These are phyloP conservation scores for Cervus canadensis DNA, from an alignment of 2,113 vertebrate species.

Conservation along the genomic window DNA sequence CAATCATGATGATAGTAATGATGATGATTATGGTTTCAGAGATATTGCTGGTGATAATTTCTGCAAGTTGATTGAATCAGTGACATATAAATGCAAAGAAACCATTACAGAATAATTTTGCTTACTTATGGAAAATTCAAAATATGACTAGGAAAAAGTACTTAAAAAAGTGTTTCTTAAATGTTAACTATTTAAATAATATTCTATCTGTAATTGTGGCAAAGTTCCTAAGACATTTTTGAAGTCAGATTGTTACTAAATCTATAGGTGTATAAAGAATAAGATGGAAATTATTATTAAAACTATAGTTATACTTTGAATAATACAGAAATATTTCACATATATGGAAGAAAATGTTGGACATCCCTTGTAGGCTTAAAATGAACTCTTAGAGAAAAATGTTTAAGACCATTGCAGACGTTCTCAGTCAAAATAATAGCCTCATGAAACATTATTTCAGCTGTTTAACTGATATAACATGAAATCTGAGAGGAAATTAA, in stretches of 20 bases:
- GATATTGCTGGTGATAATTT: not conserved
- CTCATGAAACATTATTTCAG: not conserved
- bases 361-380: not conserved
- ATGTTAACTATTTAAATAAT: not conserved
- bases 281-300: not conserved
- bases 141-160: not conserved
- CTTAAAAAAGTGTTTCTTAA: not conserved
- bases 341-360: not conserved
- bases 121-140: not conserved
- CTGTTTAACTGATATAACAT: not conserved
- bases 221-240: not conserved
- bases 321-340: not conserved
- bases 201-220: not conserved
- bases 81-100: not conserved
- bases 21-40: not conserved
- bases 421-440: not conserved
- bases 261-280: not conserved
- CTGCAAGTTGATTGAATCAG: not conserved
- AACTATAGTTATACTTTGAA: not conserved
- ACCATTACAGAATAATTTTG: not conserved
- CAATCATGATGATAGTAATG: not conserved
- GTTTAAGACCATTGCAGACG: not conserved
- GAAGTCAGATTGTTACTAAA: not conserved
- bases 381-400: not conserved
- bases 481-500: not conserved